phyloP scores from a whole-genome alignment of 1,140 invertebrate genomes.

The Listronotus oregonensis region DNA sequence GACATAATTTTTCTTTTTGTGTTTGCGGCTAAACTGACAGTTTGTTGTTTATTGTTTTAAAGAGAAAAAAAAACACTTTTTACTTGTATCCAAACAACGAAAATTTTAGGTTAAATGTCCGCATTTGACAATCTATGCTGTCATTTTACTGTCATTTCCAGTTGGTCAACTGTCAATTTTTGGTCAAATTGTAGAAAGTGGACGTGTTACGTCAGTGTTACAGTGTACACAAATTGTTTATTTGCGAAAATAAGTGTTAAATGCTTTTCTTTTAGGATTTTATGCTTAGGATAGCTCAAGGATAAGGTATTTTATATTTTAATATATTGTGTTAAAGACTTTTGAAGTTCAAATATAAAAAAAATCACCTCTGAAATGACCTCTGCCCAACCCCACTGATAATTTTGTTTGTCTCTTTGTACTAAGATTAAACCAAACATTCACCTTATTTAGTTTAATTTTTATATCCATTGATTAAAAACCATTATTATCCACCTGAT shows the following conservation, averaged over 20 bases:
- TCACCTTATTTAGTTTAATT: background rate
- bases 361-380: slow-evolving; percentile 24
- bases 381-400: slow-evolving; percentile 37
- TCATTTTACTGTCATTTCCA: slow-evolving; percentile 6
- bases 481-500: background rate
- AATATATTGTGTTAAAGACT: background rate
- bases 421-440: background rate
- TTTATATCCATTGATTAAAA: background rate
- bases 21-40: no score
- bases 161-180: slow-evolving; percentile 14
- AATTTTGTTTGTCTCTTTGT: slow-evolving; percentile 25
- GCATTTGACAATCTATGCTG: background rate
- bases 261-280: slow-evolving; percentile 1
- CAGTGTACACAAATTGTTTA: slow-evolving; percentile 27
- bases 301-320: slow-evolving; percentile 6
- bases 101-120: no score
- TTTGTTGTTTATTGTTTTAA: no score
- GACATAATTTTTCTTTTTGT: slow-evolving; percentile 64
- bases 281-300: background rate
- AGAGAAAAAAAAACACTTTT: no score
- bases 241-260: slow-evolving; percentile 12
- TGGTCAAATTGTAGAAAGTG: slow-evolving; percentile 8
- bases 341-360: background rate
- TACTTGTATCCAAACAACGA: no score
- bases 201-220: slow-evolving; percentile 29